Evolutionary conservation across 2,113 vertebrate species (phyloP).

Genomic region (Procavia capensis): DNA sequence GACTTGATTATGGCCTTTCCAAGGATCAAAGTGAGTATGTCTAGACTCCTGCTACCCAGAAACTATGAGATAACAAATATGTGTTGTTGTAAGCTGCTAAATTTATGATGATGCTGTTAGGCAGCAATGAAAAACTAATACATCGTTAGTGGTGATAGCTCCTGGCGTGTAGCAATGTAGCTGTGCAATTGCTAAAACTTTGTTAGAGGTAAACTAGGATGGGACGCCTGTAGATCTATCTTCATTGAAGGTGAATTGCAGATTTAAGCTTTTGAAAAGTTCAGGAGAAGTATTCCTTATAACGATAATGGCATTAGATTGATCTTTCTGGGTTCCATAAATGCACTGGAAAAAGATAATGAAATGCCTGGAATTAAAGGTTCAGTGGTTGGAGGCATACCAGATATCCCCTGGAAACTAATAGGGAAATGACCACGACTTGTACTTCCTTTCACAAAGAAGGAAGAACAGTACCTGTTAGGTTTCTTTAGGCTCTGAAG

Average conservation of each 20-base stretch:
- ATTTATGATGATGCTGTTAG: background rate
- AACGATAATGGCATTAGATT: background rate
- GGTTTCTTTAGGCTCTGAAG: background rate
- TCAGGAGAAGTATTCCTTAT: background rate
- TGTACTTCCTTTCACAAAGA: background rate
- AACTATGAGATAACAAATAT: too few relatives aligned
- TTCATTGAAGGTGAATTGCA: background rate
- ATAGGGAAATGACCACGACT: background rate
- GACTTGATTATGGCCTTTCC: slow-evolving; percentile 13
- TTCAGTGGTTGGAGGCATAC: too few relatives aligned
- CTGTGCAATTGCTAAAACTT: background rate
- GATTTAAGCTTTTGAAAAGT: background rate
- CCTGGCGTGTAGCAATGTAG: background rate
- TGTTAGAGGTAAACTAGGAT: background rate
- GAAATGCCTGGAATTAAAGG: too few relatives aligned
- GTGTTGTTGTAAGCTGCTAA: too few relatives aligned
- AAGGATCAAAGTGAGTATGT: background rate
- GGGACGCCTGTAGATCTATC: background rate
- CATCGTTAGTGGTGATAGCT: background rate
- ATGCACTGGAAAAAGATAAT: background rate
- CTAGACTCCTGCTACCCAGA: background rate
- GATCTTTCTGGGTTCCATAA: background rate
- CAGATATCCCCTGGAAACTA: background rate
- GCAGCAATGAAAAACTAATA: background rate
- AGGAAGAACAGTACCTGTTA: background rate